Evolutionary conservation across 1,140 invertebrate genomes (phyloP).

Genomic region (Aradophagus sp.): DNA sequence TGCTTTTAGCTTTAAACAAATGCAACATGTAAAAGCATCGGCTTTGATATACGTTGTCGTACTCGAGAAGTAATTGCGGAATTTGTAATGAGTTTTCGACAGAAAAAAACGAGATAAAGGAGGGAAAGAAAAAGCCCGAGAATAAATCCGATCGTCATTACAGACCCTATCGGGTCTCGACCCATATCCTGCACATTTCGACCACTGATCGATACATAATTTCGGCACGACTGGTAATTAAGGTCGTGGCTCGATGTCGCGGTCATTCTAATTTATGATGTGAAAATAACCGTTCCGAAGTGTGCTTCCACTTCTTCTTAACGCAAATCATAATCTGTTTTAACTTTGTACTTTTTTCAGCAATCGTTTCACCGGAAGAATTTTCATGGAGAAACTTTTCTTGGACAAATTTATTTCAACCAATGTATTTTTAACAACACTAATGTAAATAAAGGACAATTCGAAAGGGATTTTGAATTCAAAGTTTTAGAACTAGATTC

Average conservation of each 20-base stretch:
- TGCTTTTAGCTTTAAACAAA: conserved; percentile 28
- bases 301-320: background rate
- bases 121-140: conserved; percentile 11
- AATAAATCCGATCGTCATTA: conserved; percentile 45
- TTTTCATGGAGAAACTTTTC: no score
- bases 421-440: no score
- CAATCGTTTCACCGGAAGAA: no score
- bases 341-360: no score
- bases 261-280: conserved; percentile 42
- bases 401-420: no score
- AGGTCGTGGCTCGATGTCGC: conserved; percentile 37
- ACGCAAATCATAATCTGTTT: no score
- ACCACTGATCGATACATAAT: conserved; percentile 48
- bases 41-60: conserved; percentile 31
- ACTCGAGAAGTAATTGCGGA: conserved; percentile 40
- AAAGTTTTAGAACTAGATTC: no score
- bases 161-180: conserved; percentile 38
- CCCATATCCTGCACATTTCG: conserved; percentile 39
- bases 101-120: no score
- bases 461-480: no score
- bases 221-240: conserved; percentile 46
- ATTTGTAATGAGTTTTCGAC: conserved; percentile 50
- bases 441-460: no score
- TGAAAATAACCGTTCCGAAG: conserved; percentile 29
- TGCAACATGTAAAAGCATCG: conserved; percentile 6